Conservation (phyloP, 2,113 vertebrate genomes). For the Malurus elegans region DNA sequence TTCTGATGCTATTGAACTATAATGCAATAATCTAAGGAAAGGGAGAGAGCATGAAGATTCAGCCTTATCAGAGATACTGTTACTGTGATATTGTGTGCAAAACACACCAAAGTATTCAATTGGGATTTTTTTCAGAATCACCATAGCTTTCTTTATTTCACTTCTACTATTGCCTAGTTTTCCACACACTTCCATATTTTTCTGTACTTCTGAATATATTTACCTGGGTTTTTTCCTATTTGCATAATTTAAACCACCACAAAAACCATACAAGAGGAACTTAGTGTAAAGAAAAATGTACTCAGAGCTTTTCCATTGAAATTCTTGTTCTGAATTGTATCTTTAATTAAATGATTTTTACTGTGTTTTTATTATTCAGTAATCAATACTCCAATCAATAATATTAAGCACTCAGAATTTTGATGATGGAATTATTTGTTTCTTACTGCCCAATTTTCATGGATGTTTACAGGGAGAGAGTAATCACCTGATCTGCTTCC, state of each 20-base stretch:
- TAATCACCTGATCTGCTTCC: not conserved
- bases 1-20: not conserved
- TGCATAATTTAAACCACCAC: not conserved
- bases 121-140: not conserved
- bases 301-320: not conserved
- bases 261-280: not conserved
- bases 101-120: not conserved
- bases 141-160: not conserved
- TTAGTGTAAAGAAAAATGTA: not conserved
- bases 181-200: not conserved
- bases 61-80: not conserved
- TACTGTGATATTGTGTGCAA: not conserved
- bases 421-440: not conserved
- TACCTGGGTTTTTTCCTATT: not conserved
- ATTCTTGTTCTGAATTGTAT: not conserved
- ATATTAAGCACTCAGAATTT: not conserved
- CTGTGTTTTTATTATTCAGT: not conserved
- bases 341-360: not conserved
- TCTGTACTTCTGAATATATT: not conserved
- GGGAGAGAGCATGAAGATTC: not conserved
- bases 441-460: not conserved
- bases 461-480: not conserved
- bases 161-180: not conserved
- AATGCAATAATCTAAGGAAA: not conserved
- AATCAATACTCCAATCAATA: not conserved